These are phyloP conservation scores for Neosalanx taihuensis DNA, from an alignment of 2,797 vertebrate genomes.

Conservation along the genomic window DNA sequence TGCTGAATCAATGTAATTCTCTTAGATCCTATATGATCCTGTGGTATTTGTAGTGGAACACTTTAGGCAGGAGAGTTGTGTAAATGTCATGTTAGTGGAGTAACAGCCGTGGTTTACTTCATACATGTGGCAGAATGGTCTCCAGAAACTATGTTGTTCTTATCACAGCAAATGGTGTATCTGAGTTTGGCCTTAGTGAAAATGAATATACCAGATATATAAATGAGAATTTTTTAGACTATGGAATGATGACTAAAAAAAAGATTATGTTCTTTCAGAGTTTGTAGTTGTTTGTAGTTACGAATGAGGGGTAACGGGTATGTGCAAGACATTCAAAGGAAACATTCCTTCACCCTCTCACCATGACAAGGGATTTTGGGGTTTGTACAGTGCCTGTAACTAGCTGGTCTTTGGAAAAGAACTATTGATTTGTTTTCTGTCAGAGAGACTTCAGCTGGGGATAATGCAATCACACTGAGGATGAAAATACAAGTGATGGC, in stretches of 20 bases:
- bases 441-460: conserved; percentile 45
- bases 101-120: conserved; percentile 32
- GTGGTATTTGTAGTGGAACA: conserved; percentile 12
- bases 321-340: background rate
- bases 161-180: no score
- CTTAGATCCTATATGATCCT: background rate
- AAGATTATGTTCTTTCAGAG: no score
- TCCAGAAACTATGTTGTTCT: no score
- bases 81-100: conserved; percentile 42
- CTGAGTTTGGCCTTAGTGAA: background rate
- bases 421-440: conserved; percentile 64
- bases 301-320: background rate
- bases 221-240: no score
- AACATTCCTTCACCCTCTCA: background rate
- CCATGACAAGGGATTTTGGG: conserved; percentile 4
- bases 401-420: conserved; percentile 47
- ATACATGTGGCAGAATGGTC: conserved; percentile 1
- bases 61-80: conserved; percentile 27
- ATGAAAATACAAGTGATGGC: conserved; percentile 47
- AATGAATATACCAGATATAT: background rate
- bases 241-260: no score
- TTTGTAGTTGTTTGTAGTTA: no score
- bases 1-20: background rate
- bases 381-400: conserved; percentile 45
- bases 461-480: conserved; percentile 39